These are phyloP conservation scores for Lynx canadensis DNA, from an alignment of 2,113 vertebrate genomes.

Conservation along the genomic window DNA sequence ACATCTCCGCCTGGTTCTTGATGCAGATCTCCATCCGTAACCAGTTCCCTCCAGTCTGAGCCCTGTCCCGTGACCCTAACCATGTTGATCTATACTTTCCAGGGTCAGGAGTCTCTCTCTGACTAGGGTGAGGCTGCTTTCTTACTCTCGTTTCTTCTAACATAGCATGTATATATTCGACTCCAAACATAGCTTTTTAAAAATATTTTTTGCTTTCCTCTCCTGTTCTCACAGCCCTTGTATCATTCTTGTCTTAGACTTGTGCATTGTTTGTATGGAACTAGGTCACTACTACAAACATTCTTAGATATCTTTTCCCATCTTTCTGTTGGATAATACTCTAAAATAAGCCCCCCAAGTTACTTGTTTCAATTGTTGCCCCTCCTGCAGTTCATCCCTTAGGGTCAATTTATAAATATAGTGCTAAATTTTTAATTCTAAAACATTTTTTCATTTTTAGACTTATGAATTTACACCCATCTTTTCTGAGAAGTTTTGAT, in stretches of 20 bases:
- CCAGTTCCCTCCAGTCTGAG: not conserved
- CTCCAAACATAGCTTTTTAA: not conserved
- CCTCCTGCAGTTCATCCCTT: not conserved
- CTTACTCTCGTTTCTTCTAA: not conserved
- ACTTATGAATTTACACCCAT: not conserved
- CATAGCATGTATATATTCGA: not conserved
- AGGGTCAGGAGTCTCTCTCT: not conserved
- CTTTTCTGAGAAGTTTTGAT: constrained; percentile 41
- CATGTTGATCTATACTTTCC: not conserved
- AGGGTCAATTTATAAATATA: not conserved
- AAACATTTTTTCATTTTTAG: not conserved
- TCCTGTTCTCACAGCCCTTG: not conserved
- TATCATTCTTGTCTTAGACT: not conserved
- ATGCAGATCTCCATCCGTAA: not conserved
- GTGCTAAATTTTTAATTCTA: constrained; percentile 32
- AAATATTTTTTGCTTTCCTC: constrained; percentile 23
- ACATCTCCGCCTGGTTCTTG: not conserved
- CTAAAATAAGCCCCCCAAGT: not conserved
- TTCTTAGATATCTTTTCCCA: not conserved
- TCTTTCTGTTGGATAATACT: not conserved
- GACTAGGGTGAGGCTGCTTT: not conserved
- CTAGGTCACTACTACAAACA: not conserved
- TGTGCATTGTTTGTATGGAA: not conserved
- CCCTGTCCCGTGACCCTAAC: not conserved
- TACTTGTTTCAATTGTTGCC: not conserved